Evolutionary conservation across 2,888 invertebrate genomes (phyloP).

Genomic region (Plagiodera versicolora): DNA sequence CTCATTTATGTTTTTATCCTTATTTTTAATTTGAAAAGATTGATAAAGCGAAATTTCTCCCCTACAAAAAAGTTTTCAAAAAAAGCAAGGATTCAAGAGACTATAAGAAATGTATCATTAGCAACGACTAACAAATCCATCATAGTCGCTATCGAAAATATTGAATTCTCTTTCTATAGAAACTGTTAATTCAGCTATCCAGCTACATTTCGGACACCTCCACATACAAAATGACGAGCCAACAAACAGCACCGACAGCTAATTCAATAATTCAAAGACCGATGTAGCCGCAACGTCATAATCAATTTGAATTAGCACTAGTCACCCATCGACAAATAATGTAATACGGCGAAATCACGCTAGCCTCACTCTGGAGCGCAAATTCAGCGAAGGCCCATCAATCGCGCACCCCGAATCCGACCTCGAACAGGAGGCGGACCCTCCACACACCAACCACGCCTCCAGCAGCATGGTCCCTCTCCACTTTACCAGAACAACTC

Average conservation of each 20-base stretch:
- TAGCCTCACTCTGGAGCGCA: conserved; percentile 40
- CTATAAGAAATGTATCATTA: too few relatives aligned
- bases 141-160: too few relatives aligned
- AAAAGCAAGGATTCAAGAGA: too few relatives aligned
- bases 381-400: conserved; percentile 43
- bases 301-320: conserved; percentile 49
- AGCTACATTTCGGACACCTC: too few relatives aligned
- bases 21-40: too few relatives aligned
- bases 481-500: conserved; percentile 30
- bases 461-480: conserved; percentile 41
- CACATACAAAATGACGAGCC: background rate
- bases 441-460: conserved; percentile 34
- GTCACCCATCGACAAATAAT: conserved; percentile 48
- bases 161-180: conserved; percentile 11
- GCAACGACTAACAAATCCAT: too few relatives aligned
- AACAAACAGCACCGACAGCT: background rate
- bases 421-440: conserved; percentile 44
- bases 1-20: too few relatives aligned
- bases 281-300: conserved; percentile 31
- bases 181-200: background rate
- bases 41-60: too few relatives aligned
- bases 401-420: conserved; percentile 43
- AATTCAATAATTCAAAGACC: background rate
- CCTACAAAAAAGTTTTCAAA: too few relatives aligned
- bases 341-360: conserved; percentile 50